Conservation (phyloP, 2,113 vertebrate species). For the Xiphorhynchus elegans region DNA sequence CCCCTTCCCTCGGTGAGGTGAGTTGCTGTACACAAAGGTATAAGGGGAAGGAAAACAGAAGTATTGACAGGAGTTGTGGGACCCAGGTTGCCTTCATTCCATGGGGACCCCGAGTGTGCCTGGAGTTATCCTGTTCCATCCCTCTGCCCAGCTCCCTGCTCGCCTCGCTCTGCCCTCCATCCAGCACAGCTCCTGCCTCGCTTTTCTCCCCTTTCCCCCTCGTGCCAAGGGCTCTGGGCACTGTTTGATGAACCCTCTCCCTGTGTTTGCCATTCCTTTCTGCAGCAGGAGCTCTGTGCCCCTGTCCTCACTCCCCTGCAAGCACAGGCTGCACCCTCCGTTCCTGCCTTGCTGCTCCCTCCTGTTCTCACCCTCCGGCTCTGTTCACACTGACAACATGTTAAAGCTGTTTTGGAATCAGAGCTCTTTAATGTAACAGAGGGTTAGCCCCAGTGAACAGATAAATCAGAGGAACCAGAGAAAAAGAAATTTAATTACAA, state of each 20-base stretch:
- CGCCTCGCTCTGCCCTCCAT: background rate
- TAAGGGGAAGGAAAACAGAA: background rate
- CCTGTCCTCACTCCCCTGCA: background rate
- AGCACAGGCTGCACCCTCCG: background rate
- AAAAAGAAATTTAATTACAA: background rate
- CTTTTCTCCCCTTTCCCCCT: background rate
- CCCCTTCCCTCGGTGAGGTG: background rate
- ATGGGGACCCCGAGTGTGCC: background rate
- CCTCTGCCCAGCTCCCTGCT: background rate
- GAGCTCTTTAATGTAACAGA: background rate
- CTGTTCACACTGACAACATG: background rate
- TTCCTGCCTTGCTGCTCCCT: background rate
- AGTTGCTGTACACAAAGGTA: background rate
- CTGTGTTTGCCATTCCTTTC: background rate
- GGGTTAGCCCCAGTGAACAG: background rate
- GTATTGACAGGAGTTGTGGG: background rate
- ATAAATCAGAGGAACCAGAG: background rate
- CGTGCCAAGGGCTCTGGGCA: rapidly evolving
- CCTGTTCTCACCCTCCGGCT: background rate
- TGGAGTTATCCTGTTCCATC: background rate
- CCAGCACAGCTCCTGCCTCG: rapidly evolving
- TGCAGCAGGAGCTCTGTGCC: background rate
- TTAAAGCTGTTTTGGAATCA: background rate
- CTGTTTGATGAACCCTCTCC: background rate
- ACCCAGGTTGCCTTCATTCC: background rate